A percentile compares a stretch with the other conserved stretches of the same genome.
Conservation (phyloP, 2,113 vertebrate genomes). For the Lichenostomus cassidix region DNA sequence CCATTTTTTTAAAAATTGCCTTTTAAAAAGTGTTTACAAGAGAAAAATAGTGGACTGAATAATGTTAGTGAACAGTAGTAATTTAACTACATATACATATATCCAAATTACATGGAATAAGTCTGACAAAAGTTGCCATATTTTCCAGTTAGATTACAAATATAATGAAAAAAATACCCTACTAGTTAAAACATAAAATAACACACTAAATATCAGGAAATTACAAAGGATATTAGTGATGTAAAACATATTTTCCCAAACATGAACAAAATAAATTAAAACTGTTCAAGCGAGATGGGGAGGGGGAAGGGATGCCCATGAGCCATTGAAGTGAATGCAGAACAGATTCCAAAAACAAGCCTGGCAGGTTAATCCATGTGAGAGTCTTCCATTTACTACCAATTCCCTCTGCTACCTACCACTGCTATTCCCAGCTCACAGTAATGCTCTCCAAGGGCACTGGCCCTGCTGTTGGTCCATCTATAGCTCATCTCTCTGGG, state of each 20-base stretch:
- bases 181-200: neutral
- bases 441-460: neutral
- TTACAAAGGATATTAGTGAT: neutral
- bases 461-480: neutral
- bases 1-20: neutral
- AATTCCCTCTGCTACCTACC: neutral
- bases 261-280: conserved; percentile 21
- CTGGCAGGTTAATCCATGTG: neutral
- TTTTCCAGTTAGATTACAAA: conserved; percentile 17
- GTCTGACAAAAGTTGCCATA: neutral
- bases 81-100: neutral
- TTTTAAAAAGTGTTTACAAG: neutral
- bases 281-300: neutral
- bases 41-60: neutral
- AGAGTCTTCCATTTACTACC: neutral
- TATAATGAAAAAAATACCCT: neutral
- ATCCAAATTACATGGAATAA: neutral
- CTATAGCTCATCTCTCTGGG: neutral
- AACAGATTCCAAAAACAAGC: neutral
- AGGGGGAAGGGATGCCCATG: neutral
- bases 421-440: neutral
- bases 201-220: neutral
- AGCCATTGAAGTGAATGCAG: neutral
- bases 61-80: neutral
- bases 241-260: conserved; percentile 8